Conservation (phyloP, 2,113 vertebrate species). For the Azemiops feae region DNA sequence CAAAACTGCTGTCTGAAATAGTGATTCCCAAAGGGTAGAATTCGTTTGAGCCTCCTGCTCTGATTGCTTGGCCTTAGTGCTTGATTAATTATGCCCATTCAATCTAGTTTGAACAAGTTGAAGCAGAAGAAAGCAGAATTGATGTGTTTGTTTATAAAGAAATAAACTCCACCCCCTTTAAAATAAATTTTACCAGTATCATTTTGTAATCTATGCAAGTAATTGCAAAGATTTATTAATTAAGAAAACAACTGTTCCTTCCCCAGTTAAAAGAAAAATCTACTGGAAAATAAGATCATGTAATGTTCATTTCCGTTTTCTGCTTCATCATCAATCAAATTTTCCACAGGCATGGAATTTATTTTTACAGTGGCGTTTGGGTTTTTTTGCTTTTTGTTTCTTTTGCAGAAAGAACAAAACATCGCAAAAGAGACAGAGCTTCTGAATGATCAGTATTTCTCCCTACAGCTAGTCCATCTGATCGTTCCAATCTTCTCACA, state of each 20-base stretch:
- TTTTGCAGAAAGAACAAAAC: conserved; percentile 7
- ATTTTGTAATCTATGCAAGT: conserved; percentile 6
- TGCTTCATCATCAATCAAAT: conserved; percentile 24
- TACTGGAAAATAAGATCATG: conserved; percentile 15
- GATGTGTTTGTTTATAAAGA: not conserved
- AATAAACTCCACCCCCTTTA: not conserved
- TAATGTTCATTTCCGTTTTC: conserved; percentile 33
- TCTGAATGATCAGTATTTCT: conserved; percentile 38
- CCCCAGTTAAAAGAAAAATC: not conserved
- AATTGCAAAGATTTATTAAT: conserved; percentile 11
- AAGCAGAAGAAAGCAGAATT: not conserved
- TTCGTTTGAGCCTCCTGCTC: not conserved
- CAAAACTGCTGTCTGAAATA: not conserved
- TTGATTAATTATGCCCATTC: not conserved
- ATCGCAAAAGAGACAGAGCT: not conserved
- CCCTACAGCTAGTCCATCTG: conserved; percentile 37
- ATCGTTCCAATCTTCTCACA: conserved; percentile 28
- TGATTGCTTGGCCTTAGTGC: not conserved
- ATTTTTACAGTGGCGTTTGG: conserved; percentile 20
- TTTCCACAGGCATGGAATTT: conserved; percentile 26
- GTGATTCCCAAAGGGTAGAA: not conserved
- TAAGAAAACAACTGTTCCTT: conserved; percentile 24
- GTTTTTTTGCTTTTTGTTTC: conserved; percentile 32
- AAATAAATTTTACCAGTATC: not conserved
- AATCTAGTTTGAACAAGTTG: conserved; percentile 1